Conservation (phyloP, 2,888 invertebrate genomes). For the Drosophila atroscutellata region DNA sequence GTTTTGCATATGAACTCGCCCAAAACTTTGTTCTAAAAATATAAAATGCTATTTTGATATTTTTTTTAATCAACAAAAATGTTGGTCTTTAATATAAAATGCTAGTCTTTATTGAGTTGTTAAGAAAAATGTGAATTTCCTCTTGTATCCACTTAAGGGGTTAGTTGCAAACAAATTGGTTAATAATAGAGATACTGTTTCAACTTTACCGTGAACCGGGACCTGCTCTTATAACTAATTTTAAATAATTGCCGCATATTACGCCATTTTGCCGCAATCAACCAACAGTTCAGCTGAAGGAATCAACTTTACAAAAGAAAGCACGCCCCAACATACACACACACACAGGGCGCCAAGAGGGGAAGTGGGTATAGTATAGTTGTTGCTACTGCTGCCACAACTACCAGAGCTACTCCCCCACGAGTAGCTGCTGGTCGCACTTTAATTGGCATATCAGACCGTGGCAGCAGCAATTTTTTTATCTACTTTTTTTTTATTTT, state of each 20-base stretch:
- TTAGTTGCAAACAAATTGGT: neutral
- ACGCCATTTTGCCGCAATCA: slow-evolving; percentile 51
- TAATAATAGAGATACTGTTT: neutral
- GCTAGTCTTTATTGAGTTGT: neutral
- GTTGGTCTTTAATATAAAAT: neutral
- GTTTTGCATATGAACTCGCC: neutral
- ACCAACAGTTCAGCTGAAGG: slow-evolving; percentile 18
- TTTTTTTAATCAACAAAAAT: neutral
- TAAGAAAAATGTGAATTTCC: neutral
- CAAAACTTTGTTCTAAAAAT: neutral
- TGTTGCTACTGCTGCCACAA: neutral
- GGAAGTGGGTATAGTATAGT: neutral
- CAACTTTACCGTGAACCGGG: neutral
- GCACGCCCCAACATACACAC: slow-evolving; percentile 61
- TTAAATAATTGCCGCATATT: slow-evolving; percentile 71
- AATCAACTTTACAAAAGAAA: slow-evolving; percentile 42
- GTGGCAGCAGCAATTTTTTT: slow-evolving; percentile 52
- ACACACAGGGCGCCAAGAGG: slow-evolving; percentile 39
- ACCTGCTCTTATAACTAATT: slow-evolving; percentile 64
- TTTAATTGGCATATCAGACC: slow-evolving; percentile 77
- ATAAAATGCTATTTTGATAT: neutral
- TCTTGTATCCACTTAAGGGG: neutral
- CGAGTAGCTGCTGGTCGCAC: slow-evolving; percentile 65
- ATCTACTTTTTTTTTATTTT: slow-evolving; percentile 37
- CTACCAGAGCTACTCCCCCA: slow-evolving; percentile 12